phyloP scores from a whole-genome alignment of 2,797 vertebrate species.

The Tapirus indicus region DNA sequence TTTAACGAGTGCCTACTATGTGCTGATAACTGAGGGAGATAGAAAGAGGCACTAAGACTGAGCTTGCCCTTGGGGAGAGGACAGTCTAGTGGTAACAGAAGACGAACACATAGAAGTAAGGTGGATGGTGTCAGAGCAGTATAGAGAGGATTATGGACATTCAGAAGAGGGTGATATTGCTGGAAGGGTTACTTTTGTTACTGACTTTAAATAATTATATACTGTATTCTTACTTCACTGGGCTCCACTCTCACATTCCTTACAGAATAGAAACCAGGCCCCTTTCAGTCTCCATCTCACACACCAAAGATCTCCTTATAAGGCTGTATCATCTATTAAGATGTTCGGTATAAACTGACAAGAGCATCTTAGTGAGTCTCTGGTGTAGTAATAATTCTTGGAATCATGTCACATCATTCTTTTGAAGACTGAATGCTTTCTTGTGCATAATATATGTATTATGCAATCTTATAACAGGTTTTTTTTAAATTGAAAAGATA shows the following conservation, averaged over 20 bases:
- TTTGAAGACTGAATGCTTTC: background rate
- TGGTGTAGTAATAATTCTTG: constrained; percentile 34
- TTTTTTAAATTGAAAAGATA: constrained; percentile 14
- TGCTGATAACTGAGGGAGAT: background rate
- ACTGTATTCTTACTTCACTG: background rate
- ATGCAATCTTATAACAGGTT: background rate
- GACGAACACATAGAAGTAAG: background rate
- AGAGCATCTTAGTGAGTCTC: background rate
- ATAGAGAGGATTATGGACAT: background rate
- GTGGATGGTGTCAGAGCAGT: background rate
- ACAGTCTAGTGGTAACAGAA: background rate
- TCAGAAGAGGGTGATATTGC: background rate
- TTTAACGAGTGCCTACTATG: background rate
- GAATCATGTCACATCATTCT: background rate
- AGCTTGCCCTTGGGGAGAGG: background rate
- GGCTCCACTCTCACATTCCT: background rate
- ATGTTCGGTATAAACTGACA: background rate
- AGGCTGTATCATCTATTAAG: background rate
- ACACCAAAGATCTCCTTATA: background rate
- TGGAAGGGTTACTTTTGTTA: background rate
- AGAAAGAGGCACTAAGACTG: background rate
- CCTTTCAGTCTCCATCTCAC: background rate
- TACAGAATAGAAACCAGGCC: background rate
- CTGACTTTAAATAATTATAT: background rate
- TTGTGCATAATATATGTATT: constrained; percentile 22